Evolutionary conservation across 2,888 invertebrate genomes (phyloP), one percentile per base, ranked within the genome.

Genomic region (Trissolcus japonicus): DNA sequence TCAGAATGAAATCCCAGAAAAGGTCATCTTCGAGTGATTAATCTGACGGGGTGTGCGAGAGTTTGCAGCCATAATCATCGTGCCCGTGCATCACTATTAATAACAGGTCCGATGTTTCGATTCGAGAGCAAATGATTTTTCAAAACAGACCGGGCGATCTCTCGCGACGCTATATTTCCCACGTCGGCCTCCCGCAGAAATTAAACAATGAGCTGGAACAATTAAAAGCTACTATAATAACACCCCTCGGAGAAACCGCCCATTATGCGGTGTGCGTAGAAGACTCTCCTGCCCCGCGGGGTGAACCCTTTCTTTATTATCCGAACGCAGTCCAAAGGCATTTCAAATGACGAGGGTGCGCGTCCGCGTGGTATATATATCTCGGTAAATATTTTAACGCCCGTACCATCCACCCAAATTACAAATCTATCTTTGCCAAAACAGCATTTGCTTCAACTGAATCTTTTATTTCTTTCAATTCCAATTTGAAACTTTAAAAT

Each of bases 201-300:
- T 78, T 69, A 69, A 72, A 78, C 71, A 69, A 57, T 77, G 63
- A 68, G 81, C 67, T 81, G 79, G 86, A 85, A 85, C 85, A 86
- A 86, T 86, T 86, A 86, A 85, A 85, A 84, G 80, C 81, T 83
- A 81, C 82, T 84, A 86, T 86, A 86, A 86, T 86, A 86, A 86
- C 85, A 86, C 84, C 85, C 82, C 81, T 80, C 81, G 79, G 77
- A 81, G 78, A 80, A 82, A 82, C 82, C 81, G 83, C 80, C 85
- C 82, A 86, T 86, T 84, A 85, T 80, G 81, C 79, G 78, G 59
- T 61, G 69, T 72, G 76, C 80, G 60, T 78, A 68, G 76, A 77
- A 65, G 71, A 68, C 63, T 67, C 68, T 67, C 60, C 57, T 77
- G 71, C 65, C 79, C 81, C 79, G 79, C 76, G 75, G 82, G 80